A percentile compares a stretch with the other conserved stretches of the same genome.
Evolutionary conservation across 2,888 invertebrate species (phyloP).

Genomic region (Tinea pellionella): DNA sequence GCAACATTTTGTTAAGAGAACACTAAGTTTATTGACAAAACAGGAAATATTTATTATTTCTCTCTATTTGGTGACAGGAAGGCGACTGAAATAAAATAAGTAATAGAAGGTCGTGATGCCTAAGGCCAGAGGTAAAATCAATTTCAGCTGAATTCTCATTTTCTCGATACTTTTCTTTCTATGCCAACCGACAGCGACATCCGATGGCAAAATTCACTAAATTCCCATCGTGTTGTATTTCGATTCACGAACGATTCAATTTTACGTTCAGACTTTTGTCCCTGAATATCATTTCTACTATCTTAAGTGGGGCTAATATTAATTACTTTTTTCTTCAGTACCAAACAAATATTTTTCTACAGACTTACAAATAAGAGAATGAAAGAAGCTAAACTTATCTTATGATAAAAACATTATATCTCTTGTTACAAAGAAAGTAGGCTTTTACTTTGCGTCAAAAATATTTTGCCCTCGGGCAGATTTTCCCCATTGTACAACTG

Average conservation of each 20-base stretch:
- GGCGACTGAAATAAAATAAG: conserved; percentile 28
- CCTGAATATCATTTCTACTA: too few relatives aligned
- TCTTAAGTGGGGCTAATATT: too few relatives aligned
- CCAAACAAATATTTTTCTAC: neutral
- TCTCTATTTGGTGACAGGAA: conserved; percentile 11
- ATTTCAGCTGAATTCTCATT: conserved; percentile 43
- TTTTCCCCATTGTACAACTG: conserved; percentile 51
- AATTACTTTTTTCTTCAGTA: too few relatives aligned
- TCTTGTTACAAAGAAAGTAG: conserved; percentile 16
- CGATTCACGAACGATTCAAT: too few relatives aligned
- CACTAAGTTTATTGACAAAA: conserved; percentile 9
- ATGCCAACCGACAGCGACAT: conserved; percentile 15
- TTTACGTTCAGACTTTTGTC: too few relatives aligned
- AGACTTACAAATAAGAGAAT: neutral
- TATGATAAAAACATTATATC: conserved; percentile 51
- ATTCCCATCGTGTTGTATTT: neutral
- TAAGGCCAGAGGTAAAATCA: conserved; percentile 41
- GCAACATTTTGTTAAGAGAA: neutral
- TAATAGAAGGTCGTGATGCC: conserved; percentile 35
- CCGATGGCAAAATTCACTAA: neutral
- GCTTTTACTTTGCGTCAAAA: conserved; percentile 36
- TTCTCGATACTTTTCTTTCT: conserved; percentile 34
- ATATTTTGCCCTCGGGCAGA: conserved; percentile 45
- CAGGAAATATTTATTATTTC: conserved; percentile 9
- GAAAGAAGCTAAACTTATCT: conserved; percentile 4